phyloP scores from a whole-genome alignment of 2,888 invertebrate species.

The Periphyllus acericola region DNA sequence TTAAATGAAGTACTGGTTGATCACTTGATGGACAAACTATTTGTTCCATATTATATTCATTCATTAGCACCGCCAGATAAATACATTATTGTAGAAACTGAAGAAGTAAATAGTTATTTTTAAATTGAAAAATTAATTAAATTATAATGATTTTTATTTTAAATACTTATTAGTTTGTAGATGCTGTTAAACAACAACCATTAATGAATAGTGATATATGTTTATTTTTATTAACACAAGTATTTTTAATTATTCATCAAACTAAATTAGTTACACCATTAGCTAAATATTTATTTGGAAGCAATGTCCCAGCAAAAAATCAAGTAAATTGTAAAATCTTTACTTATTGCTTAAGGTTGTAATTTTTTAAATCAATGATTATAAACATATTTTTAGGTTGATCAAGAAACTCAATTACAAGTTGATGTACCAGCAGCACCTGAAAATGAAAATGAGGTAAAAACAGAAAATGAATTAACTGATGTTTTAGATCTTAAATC shows the following conservation, averaged over 20 bases:
- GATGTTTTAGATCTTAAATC: slow-evolving; percentile 60
- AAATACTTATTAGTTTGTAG: slow-evolving; percentile 49
- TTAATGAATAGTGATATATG: slow-evolving; percentile 91
- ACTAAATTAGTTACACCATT: slow-evolving; percentile 89
- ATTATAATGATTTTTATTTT: background rate
- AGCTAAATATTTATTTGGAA: slow-evolving; percentile 89
- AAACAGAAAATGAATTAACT: slow-evolving; percentile 66
- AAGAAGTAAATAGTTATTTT: slow-evolving; percentile 42
- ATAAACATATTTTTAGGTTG: slow-evolving; percentile 34
- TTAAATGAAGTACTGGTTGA: slow-evolving; percentile 94
- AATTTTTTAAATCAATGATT: slow-evolving; percentile 20
- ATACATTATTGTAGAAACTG: slow-evolving; percentile 57
- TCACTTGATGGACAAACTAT: slow-evolving; percentile 89
- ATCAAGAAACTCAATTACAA: slow-evolving; percentile 35
- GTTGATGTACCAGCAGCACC: background rate
- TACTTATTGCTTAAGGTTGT: background rate
- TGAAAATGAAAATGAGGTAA: slow-evolving; percentile 63
- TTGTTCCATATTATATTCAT: slow-evolving; percentile 93
- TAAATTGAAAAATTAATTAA: slow-evolving; percentile 4
- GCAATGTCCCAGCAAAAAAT: slow-evolving; percentile 66
- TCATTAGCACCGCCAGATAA: slow-evolving; percentile 74
- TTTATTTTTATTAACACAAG: slow-evolving; percentile 90
- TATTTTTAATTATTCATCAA: slow-evolving; percentile 93
- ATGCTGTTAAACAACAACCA: slow-evolving; percentile 70
- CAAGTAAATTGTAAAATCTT: slow-evolving; percentile 37